Evolutionary conservation across 2,113 vertebrate species (phyloP), one percentile per base, ranked within the genome.

Genomic region (Dendropsophus ebraccatus): DNA sequence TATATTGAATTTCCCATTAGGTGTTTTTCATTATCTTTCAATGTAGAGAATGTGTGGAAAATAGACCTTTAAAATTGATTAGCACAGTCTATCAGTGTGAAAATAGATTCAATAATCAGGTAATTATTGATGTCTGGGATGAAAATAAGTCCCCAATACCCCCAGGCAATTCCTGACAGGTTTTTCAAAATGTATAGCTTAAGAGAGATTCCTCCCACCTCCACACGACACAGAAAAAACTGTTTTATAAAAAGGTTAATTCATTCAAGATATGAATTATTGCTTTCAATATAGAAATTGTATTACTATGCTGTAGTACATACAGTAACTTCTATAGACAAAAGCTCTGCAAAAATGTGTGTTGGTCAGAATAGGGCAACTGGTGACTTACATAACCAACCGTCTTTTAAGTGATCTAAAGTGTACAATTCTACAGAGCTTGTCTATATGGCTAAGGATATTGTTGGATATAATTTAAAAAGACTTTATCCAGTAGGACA

Each of bases 51-150:
- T 28, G 11, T 76, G 73, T 77, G 72, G 56, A 50, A 62, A 84
- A 84, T 84, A 67, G 62, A 84, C 65, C 56, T 50, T n/a, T 65
- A 16, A 65, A 84, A 84, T 84, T 62, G 37, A 84, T 76, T 84
- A 50, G 11, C 32, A 47, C 73, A 84, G 70, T 76, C 60, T 62
- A 84, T 84, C 82, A 84, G 82, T 28, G 56, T 8, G 4, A 37
- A 77, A 65, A 76, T 74, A 77, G 56, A 65, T 65, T 25, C 56
- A 60, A 84, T 84, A 76, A 84, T 50, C 54, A 65, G 37, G 41
- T 84, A 84, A 65, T 84, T 52, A 84, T 84, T 67, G 73, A 84
- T 84, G 72, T 84, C 60, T 49, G 25, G 12, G 56, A 75, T 76
- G 82, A 72, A 58, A 67, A 82, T 82, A 23, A 72, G 81, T 50